phyloP scores from a whole-genome alignment of 1,140 invertebrate genomes.

The Vanessa atalanta region DNA sequence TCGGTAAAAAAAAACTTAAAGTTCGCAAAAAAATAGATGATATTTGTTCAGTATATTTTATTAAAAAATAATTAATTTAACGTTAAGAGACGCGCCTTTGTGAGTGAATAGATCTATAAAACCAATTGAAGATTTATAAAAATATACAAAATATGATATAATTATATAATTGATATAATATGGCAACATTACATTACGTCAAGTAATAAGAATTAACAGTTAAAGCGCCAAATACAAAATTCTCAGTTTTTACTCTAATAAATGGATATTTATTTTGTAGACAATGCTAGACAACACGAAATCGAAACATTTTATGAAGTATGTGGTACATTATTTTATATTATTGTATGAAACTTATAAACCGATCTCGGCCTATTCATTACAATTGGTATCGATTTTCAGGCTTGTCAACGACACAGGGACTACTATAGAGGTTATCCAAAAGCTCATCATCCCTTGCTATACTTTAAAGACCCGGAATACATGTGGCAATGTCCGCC shows the following conservation, averaged over 20 bases:
- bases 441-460: constrained; percentile 76
- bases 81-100: too few relatives aligned
- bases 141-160: too few relatives aligned
- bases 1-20: too few relatives aligned
- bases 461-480: constrained; percentile 78
- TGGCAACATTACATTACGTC: constrained; percentile 19
- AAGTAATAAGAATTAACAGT: too few relatives aligned
- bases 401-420: constrained; percentile 81
- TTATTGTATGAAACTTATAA: neutral
- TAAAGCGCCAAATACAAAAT: constrained; percentile 17
- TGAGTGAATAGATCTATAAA: too few relatives aligned
- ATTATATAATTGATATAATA: neutral
- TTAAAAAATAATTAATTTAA: too few relatives aligned
- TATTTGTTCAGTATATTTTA: too few relatives aligned
- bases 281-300: constrained; percentile 76
- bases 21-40: too few relatives aligned
- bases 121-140: too few relatives aligned
- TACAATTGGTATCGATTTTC: neutral
- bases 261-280: constrained; percentile 75
- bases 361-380: too few relatives aligned
- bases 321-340: constrained; percentile 26
- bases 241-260: constrained; percentile 9
- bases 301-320: constrained; percentile 81
- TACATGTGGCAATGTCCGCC: constrained; percentile 79
- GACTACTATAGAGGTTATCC: constrained; percentile 82